A percentile compares a stretch with the other conserved stretches of the same genome.
These are phyloP conservation scores for Staurois parvus DNA, from an alignment of 2,797 vertebrate species.

Conservation along the genomic window DNA sequence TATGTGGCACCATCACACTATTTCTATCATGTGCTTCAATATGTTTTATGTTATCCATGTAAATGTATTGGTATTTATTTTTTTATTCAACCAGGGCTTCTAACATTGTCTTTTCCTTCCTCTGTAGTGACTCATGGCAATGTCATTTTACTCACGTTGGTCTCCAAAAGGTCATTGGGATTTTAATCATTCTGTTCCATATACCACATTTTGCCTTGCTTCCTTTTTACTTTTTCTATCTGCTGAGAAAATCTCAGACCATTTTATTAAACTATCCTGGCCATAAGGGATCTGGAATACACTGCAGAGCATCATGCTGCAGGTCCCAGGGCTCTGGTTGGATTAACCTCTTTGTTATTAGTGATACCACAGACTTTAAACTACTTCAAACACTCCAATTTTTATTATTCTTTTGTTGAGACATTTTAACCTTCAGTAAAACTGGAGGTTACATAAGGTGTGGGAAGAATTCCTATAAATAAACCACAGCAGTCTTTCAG, in stretches of 20 bases:
- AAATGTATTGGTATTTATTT: neutral
- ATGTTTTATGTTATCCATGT: neutral
- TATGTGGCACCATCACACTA: no score
- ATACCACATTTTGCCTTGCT: neutral
- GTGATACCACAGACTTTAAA: slow-evolving; percentile 44
- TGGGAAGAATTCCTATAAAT: slow-evolving; percentile 49
- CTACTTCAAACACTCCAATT: slow-evolving; percentile 39
- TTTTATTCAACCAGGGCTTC: neutral
- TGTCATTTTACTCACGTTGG: slow-evolving; percentile 12
- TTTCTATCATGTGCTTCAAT: neutral
- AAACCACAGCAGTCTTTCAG: slow-evolving; percentile 54
- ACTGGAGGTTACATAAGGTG: slow-evolving; percentile 52
- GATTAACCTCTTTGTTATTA: slow-evolving; percentile 52
- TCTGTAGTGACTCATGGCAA: neutral
- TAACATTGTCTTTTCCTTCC: neutral
- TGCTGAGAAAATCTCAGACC: slow-evolving; percentile 38
- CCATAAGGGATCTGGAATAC: slow-evolving; percentile 29
- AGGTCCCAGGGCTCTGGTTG: slow-evolving; percentile 6
- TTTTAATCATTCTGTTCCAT: slow-evolving; percentile 9
- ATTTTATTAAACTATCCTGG: slow-evolving; percentile 43
- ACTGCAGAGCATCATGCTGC: slow-evolving; percentile 23
- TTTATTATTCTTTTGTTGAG: slow-evolving; percentile 63
- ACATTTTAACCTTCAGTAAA: slow-evolving; percentile 73
- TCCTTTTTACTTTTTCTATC: slow-evolving; percentile 27
- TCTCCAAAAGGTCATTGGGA: slow-evolving; percentile 12